phyloP scores from a whole-genome alignment of 2,888 invertebrate species.

The Drosophila falleni region DNA sequence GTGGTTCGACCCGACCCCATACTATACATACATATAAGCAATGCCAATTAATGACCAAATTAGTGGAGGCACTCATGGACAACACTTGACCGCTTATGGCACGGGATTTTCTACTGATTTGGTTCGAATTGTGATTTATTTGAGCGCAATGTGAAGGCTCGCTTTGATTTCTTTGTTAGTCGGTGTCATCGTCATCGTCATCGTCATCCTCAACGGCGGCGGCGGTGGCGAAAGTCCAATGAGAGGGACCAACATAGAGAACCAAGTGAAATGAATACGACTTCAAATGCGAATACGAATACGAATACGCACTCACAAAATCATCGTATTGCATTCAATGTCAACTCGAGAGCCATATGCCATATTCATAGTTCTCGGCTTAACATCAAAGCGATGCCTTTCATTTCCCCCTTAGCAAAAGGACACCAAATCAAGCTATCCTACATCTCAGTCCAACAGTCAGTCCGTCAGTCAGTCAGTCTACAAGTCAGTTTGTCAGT shows the following conservation, averaged over 20 bases:
- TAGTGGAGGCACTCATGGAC: slow-evolving; percentile 79
- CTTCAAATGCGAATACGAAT: slow-evolving; percentile 32
- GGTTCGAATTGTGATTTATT: slow-evolving; percentile 80
- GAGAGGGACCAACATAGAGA: slow-evolving; percentile 41
- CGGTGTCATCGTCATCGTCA: slow-evolving; percentile 29
- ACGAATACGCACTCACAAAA: slow-evolving; percentile 44
- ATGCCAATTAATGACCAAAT: slow-evolving; percentile 82
- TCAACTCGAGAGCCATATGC: slow-evolving; percentile 53
- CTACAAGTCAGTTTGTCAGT: not conserved
- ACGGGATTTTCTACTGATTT: slow-evolving; percentile 80
- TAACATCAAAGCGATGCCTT: slow-evolving; percentile 73
- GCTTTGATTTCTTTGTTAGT: slow-evolving; percentile 79
- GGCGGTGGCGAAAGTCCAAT: slow-evolving; percentile 64
- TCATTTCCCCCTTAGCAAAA: slow-evolving; percentile 63
- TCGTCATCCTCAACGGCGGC: slow-evolving; percentile 12
- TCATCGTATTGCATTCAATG: slow-evolving; percentile 63
- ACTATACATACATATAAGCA: slow-evolving; percentile 56
- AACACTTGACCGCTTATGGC: slow-evolving; percentile 79
- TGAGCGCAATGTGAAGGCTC: slow-evolving; percentile 71
- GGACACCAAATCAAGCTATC: slow-evolving; percentile 76
- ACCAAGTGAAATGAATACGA: slow-evolving; percentile 68
- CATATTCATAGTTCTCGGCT: slow-evolving; percentile 65
- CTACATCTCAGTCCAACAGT: slow-evolving; percentile 51
- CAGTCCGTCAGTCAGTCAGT: not conserved
- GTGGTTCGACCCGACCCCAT: slow-evolving; percentile 27